These are phyloP conservation scores for Cromileptes altivelis DNA, from an alignment of 2,113 vertebrate species.

Conservation along the genomic window DNA sequence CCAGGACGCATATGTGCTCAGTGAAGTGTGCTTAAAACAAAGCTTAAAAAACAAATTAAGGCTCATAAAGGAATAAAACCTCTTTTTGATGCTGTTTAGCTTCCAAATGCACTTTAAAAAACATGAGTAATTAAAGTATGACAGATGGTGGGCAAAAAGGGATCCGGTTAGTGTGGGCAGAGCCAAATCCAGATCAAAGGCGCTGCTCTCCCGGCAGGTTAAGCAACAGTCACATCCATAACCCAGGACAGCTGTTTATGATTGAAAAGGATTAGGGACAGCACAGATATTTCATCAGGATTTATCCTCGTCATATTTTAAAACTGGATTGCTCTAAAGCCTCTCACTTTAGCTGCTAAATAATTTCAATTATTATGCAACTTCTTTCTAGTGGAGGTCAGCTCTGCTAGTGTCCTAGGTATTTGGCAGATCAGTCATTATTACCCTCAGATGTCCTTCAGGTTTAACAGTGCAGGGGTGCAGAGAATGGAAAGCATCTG, in stretches of 20 bases:
- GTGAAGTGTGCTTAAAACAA: slow-evolving; percentile 3
- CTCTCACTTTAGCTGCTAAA: slow-evolving; percentile 65
- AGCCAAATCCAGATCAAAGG: slow-evolving; percentile 80
- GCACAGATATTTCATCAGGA: slow-evolving; percentile 79
- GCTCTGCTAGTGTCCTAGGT: slow-evolving; percentile 15
- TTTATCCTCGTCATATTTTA: slow-evolving; percentile 69
- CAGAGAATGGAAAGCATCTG: slow-evolving; percentile 45
- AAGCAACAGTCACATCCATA: slow-evolving; percentile 75
- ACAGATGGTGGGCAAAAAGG: slow-evolving; percentile 76
- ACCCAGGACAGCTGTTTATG: slow-evolving; percentile 80
- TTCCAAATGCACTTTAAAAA: slow-evolving; percentile 59
- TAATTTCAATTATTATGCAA: slow-evolving; percentile 74
- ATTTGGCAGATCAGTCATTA: slow-evolving; percentile 60
- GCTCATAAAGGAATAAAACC: slow-evolving; percentile 10
- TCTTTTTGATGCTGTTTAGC: slow-evolving; percentile 17
- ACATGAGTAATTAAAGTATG: slow-evolving; percentile 49
- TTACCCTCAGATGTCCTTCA: slow-evolving; percentile 59
- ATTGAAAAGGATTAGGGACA: slow-evolving; percentile 77
- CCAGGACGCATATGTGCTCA: neutral
- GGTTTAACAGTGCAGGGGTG: slow-evolving; percentile 49
- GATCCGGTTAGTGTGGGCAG: slow-evolving; percentile 59
- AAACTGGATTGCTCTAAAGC: slow-evolving; percentile 74
- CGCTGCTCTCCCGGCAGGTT: slow-evolving; percentile 66
- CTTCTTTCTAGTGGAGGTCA: slow-evolving; percentile 60
- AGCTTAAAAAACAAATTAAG: slow-evolving; percentile 25